A percentile compares a stretch with the other conserved stretches of the same genome.
phyloP scores from a whole-genome alignment of 2,113 vertebrate species.

The Corydoras maculifer region DNA sequence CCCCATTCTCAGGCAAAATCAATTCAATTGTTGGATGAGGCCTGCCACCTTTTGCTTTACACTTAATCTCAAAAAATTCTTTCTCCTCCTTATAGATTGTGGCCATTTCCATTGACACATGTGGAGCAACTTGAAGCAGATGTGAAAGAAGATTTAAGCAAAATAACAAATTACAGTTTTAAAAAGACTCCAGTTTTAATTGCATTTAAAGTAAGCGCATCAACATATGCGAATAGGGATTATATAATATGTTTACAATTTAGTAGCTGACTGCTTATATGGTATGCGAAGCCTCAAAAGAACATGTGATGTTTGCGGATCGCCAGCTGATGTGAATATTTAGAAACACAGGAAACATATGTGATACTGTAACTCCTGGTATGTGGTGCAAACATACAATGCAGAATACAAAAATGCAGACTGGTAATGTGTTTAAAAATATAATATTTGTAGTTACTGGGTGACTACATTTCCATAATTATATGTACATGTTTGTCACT shows the following conservation, averaged over 20 bases:
- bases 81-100: constrained; percentile 45
- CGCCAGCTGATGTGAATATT: constrained; percentile 12
- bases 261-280: not conserved
- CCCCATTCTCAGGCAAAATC: constrained; percentile 41
- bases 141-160: constrained; percentile 41
- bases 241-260: too few relatives aligned
- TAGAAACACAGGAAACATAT: constrained; percentile 29
- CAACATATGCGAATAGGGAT: too few relatives aligned
- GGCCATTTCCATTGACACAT: constrained; percentile 52
- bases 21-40: constrained; percentile 56
- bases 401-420: not conserved
- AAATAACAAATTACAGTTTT: too few relatives aligned
- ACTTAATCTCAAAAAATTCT: constrained; percentile 57
- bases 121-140: constrained; percentile 50
- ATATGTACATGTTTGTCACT: too few relatives aligned
- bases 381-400: not conserved
- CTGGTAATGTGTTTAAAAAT: too few relatives aligned
- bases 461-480: too few relatives aligned
- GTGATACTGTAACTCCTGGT: not conserved
- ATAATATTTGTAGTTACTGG: too few relatives aligned
- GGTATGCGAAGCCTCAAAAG: not conserved
- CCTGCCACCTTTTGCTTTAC: constrained; percentile 57
- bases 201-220: too few relatives aligned
- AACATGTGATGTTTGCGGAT: constrained; percentile 4
- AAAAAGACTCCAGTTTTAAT: too few relatives aligned